These are phyloP conservation scores for Drosophila dunni DNA, from an alignment of 1,140 invertebrate genomes.

Conservation along the genomic window DNA sequence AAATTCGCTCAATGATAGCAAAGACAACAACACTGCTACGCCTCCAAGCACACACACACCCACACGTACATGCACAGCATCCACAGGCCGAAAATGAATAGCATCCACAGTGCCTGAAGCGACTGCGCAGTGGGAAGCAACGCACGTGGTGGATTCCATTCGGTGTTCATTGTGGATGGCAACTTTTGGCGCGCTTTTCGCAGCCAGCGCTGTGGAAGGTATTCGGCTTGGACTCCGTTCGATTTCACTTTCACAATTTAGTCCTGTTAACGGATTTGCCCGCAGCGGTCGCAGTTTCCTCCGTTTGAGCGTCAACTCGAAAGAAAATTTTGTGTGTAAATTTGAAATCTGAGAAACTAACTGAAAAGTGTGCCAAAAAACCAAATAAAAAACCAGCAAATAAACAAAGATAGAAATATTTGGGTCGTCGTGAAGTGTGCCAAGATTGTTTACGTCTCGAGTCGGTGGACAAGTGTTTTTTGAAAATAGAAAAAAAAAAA, in stretches of 20 bases:
- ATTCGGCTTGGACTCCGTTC: constrained; percentile 34
- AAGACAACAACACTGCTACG: constrained; percentile 51
- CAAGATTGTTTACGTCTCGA: constrained; percentile 25
- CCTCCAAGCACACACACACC: constrained; percentile 3
- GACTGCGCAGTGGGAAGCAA: constrained; percentile 16
- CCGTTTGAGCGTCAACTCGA: not conserved
- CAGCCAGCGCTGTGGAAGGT: constrained; percentile 25
- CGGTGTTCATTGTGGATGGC: constrained; percentile 32
- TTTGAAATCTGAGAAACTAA: not conserved
- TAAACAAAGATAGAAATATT: constrained; percentile 25
- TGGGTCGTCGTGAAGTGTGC: constrained; percentile 26
- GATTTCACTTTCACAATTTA: constrained; percentile 36
- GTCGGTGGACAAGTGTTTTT: constrained; percentile 26
- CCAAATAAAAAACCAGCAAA: not conserved
- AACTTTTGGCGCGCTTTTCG: constrained; percentile 49
- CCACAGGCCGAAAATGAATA: constrained; percentile 11
- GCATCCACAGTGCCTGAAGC: constrained; percentile 18
- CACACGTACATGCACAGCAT: not conserved
- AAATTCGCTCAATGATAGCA: constrained; percentile 28
- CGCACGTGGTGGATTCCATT: constrained; percentile 56
- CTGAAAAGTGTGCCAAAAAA: constrained; percentile 6
- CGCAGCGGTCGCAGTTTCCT: constrained; percentile 44
- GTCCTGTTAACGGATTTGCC: constrained; percentile 57
- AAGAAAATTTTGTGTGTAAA: not conserved
- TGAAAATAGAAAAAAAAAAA: constrained; percentile 19